Evolutionary conservation across 2,113 vertebrate species (phyloP), one percentile per base, ranked within the genome.

Genomic region (Acanthochromis polyacanthus): DNA sequence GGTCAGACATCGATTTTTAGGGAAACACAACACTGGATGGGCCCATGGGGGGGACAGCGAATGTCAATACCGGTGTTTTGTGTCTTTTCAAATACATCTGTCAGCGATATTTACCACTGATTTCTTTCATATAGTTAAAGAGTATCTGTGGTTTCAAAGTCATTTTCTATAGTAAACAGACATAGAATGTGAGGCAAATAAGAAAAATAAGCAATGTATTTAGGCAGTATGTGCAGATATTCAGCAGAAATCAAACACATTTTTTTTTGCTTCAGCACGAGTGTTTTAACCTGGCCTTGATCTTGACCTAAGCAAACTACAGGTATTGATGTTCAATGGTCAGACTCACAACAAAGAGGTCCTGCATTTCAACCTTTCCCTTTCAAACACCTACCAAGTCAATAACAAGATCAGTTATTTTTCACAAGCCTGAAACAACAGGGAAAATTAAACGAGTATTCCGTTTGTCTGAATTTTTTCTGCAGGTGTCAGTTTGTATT

Each of bases 1-100:
- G 77, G 89, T 91, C 88, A 85, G 75, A 55, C 25, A 89, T 91
- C 2, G 84, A 91, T 91, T 87, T 79, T 36, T 4, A 68, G 30
- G 23, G 75, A 59, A 87, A 87, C n/a, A n/a, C 53, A 80, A 84
- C 52, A 78, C 59, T 65, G 40, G 59, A 38, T 4, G 0, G 22
- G 19, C 48, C 20, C 58, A 62, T 43, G 19, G 36, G 65, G 65
- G 70, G 51, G 40, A 52, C 55, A 67, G 61, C 3, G 1, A 50
- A 71, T 10, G 16, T 89, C 87, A 82, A 76, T 90, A 81, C 46
- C 17, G 52, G 66, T 75, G 50, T 88, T 88, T 78, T 75, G 51
- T 84, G 73, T 81, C 71, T 74, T 85, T 85, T 78, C 46, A 81
- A 71, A 67, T 70, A 82, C 68, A 81, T 71, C 53, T 32, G 5